Percentiles rank a stretch among this genome's conserved stretches.
These are phyloP conservation scores for Microcebus jonahi DNA, from an alignment of 2,113 vertebrate genomes.

Conservation along the genomic window DNA sequence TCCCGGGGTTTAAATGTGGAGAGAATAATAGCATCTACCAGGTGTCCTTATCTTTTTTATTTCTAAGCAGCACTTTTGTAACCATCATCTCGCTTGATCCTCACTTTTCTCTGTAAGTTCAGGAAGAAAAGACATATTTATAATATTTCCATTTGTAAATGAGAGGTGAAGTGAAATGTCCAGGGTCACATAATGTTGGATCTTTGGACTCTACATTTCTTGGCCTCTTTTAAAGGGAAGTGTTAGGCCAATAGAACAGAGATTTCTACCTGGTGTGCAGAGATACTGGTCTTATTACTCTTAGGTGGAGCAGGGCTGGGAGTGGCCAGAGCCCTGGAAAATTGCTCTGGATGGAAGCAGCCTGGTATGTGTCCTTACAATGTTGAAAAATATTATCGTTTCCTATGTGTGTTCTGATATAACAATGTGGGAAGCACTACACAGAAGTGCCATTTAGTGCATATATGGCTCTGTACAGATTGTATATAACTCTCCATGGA, in stretches of 20 bases:
- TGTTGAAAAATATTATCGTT: not conserved
- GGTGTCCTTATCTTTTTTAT: not conserved
- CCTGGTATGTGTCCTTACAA: not conserved
- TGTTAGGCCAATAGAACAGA: not conserved
- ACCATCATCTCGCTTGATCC: not conserved
- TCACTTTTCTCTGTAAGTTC: not conserved
- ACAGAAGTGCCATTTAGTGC: not conserved
- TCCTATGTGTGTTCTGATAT: not conserved
- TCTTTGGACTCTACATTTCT: slow-evolving; percentile 4
- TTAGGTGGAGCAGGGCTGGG: not conserved
- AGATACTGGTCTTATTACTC: not conserved
- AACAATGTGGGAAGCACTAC: slow-evolving; percentile 1
- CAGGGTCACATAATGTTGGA: not conserved
- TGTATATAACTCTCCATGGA: not conserved
- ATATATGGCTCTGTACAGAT: not conserved
- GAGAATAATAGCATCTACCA: not conserved
- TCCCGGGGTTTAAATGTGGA: slow-evolving; percentile 15
- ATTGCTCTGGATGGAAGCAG: not conserved
- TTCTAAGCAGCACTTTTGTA: not conserved
- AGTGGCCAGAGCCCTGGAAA: not conserved
- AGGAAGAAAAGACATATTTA: slow-evolving; percentile 27
- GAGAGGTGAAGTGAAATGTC: not conserved
- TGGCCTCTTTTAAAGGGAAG: not conserved
- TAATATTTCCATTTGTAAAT: slow-evolving; percentile 39
- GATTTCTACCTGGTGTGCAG: not conserved